Evolutionary conservation across 1,140 invertebrate genomes (phyloP).

Genomic region (Homarus americanus): DNA sequence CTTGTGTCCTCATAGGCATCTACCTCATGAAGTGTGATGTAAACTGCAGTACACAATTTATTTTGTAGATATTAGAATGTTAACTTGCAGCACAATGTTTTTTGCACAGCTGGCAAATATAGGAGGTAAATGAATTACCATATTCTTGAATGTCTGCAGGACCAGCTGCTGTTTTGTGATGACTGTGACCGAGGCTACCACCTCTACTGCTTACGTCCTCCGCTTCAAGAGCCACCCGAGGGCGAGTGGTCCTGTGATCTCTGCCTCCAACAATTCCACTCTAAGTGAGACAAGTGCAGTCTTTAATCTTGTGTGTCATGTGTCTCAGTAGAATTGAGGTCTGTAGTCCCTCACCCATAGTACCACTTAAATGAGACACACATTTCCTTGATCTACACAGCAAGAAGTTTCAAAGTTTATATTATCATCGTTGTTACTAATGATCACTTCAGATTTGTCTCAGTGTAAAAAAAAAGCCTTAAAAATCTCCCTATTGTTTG

Average conservation of each 20-base stretch:
- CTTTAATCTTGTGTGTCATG: neutral
- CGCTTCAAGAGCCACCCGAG: constrained; percentile 78
- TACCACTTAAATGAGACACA: neutral
- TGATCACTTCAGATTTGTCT: neutral
- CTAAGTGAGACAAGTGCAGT: constrained; percentile 37
- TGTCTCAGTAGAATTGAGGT: neutral
- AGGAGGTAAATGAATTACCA: too few relatives aligned
- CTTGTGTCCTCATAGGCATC: too few relatives aligned
- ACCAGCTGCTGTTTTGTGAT: constrained; percentile 99
- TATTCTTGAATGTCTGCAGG: too few relatives aligned
- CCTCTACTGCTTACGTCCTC: constrained; percentile 98
- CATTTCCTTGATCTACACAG: neutral
- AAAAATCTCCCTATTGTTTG: constrained; percentile 17
- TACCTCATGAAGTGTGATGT: too few relatives aligned
- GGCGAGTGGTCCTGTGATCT: constrained; percentile 74
- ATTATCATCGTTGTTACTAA: constrained; percentile 1
- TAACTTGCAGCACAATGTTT: too few relatives aligned
- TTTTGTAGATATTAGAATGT: too few relatives aligned
- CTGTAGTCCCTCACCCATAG: neutral
- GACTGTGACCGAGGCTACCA: constrained; percentile 99
- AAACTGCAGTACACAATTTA: too few relatives aligned
- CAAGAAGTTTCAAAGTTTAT: constrained; percentile 15
- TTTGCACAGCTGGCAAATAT: too few relatives aligned
- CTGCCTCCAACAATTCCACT: constrained; percentile 68
- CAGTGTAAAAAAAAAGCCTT: neutral